Evolutionary conservation across 2,797 vertebrate genomes (phyloP).

Genomic region (Tympanoctomys barrerae): DNA sequence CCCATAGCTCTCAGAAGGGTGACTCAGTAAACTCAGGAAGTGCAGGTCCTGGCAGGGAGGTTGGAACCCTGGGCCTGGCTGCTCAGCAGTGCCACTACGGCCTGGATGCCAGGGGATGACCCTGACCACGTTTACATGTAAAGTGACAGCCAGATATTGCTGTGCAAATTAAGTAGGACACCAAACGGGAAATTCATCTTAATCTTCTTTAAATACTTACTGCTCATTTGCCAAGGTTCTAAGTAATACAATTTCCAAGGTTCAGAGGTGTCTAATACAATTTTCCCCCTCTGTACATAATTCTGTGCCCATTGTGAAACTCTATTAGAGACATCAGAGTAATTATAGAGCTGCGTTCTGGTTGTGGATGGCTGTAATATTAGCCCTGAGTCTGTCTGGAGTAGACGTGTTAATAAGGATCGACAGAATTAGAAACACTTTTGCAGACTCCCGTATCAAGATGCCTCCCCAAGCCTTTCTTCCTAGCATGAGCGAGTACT

Average conservation of each 20-base stretch:
- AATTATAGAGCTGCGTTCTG: constrained; percentile 66
- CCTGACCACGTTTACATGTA: background rate
- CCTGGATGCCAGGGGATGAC: background rate
- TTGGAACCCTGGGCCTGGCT: no score
- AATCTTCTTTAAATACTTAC: constrained; percentile 73
- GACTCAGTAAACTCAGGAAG: background rate
- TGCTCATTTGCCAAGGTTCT: constrained; percentile 71
- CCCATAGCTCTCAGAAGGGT: background rate
- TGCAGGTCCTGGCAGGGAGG: background rate
- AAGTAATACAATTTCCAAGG: constrained; percentile 52
- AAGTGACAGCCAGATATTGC: constrained; percentile 68
- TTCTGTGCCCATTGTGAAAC: constrained; percentile 61
- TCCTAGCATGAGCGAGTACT: background rate
- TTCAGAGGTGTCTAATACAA: constrained; percentile 69
- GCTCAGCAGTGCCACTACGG: no score
- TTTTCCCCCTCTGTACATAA: background rate
- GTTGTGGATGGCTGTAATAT: constrained; percentile 55
- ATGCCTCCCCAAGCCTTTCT: background rate
- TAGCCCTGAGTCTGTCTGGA: constrained; percentile 28
- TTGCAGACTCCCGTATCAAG: background rate
- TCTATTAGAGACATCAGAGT: constrained; percentile 59
- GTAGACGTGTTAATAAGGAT: constrained; percentile 49
- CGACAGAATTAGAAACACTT: constrained; percentile 61
- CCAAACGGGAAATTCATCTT: constrained; percentile 67
- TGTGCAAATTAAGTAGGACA: constrained; percentile 69